Percentiles rank a stretch among this genome's conserved stretches.
Evolutionary conservation across 2,113 vertebrate genomes (phyloP).

Genomic region (Opisthocomus hoazin): DNA sequence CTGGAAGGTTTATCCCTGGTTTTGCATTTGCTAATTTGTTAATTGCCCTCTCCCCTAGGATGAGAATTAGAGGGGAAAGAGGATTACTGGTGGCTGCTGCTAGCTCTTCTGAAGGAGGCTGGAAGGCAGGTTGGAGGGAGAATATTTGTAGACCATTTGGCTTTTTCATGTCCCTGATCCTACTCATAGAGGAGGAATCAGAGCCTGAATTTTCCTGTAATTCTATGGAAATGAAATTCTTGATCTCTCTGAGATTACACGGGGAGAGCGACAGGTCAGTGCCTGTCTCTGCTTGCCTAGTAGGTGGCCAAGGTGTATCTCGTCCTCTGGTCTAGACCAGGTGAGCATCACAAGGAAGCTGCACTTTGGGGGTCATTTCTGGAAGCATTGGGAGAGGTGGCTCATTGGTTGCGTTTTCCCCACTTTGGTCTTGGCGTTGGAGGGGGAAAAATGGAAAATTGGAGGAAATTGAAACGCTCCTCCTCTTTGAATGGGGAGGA

Average conservation of each 20-base stretch:
- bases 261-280: neutral
- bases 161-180: neutral
- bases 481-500: neutral
- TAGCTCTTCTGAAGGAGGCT: neutral
- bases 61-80: neutral
- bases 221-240: neutral
- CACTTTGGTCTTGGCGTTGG: fast-evolving
- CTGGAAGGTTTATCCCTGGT: neutral
- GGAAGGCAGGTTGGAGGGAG: neutral
- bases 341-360: neutral
- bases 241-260: neutral
- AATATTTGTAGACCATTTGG: neutral
- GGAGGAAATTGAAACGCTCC: neutral
- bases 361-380: fast-evolving
- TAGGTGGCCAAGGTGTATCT: neutral
- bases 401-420: neutral
- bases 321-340: neutral
- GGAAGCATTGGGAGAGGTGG: neutral
- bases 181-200: neutral
- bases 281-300: neutral
- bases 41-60: neutral
- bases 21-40: neutral
- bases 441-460: neutral
- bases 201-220: neutral
- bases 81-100: neutral